These are phyloP conservation scores for Harpagoxenus sublaevis DNA, from an alignment of 2,888 invertebrate species.

Conservation along the genomic window DNA sequence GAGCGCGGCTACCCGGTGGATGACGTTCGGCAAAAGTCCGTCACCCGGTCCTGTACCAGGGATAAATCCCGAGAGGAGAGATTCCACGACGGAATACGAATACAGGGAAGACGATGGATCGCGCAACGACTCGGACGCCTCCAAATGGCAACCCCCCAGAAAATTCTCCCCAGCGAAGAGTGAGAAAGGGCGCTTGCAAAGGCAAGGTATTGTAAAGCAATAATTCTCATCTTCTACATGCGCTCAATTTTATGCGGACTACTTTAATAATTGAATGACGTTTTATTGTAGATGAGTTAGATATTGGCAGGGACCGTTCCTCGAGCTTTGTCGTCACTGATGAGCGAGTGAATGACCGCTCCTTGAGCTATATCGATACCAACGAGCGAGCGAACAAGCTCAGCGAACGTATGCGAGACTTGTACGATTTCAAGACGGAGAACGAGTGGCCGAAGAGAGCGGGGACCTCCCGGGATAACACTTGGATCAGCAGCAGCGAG, in stretches of 20 bases:
- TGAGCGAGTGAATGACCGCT: neutral
- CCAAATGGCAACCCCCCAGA: conserved; percentile 75
- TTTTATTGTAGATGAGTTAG: conserved; percentile 58
- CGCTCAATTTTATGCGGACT: neutral
- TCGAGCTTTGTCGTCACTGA: conserved; percentile 42
- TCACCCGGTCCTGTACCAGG: conserved; percentile 72
- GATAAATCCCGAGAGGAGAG: conserved; percentile 66
- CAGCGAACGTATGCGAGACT: conserved; percentile 80
- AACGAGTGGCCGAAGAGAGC: conserved; percentile 79
- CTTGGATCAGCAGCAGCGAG: conserved; percentile 79
- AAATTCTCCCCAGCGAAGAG: conserved; percentile 68
- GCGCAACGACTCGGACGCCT: conserved; percentile 49
- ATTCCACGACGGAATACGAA: conserved; percentile 37
- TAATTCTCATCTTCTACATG: neutral
- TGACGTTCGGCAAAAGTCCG: conserved; percentile 76
- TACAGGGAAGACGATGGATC: conserved; percentile 12
- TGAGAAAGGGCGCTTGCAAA: conserved; percentile 20
- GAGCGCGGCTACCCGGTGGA: conserved; percentile 74
- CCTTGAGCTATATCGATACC: conserved; percentile 52
- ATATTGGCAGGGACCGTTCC: conserved; percentile 22
- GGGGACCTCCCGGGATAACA: conserved; percentile 55
- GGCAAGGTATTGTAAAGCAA: conserved; percentile 53
- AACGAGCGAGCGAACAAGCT: conserved; percentile 66
- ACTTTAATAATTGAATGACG: neutral
- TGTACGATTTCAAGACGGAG: conserved; percentile 82